Evolutionary conservation across 2,888 invertebrate genomes (phyloP), one percentile per base, ranked within the genome.

Genomic region (Phlogophora meticulosa): DNA sequence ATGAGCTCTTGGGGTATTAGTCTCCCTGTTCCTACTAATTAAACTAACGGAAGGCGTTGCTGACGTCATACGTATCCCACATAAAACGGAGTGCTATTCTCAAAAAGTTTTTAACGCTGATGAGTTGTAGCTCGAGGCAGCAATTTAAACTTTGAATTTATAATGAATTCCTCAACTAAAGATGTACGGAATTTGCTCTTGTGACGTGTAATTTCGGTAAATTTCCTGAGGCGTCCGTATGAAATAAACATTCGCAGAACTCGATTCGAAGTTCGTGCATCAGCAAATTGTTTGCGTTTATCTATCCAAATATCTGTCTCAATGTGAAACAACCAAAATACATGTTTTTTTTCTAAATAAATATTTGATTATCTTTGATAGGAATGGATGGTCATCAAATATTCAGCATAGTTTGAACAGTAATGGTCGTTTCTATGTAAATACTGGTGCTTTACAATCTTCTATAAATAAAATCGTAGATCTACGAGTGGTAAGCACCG

Each of bases 141-240:
- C 90, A 92, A 91, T 93, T 92, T 89, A 88, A 92, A 92, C 91
- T 92, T 91, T 88, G 90, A 90, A 91, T 90, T 91, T 88, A 92
- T 90, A 90, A 91, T 87, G 87, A 92, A 91, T 91, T 88, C 86
- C 85, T 87, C 85, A 85, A 87, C 88, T 87, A 86, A 88, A 87
- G 87, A 89, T 88, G 88, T 88, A 88, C 85, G 86, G 60, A 85
- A 87, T 86, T 81, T 73, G 72, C 78, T 82, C 80, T 79, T 85
- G 85, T 86, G 87, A 88, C 83, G 85, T 87, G 85, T 88, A 86
- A 88, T 89, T 89, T 87, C 55, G 74, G 75, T 82, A 82, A 82
- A 85, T 85, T 81, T 74, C 78, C 81, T 74, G 70, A 55, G 72
- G 79, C 75, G 72, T 80, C 66, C 77, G 68, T 82, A 83, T 84